These are phyloP conservation scores for Chauna torquata DNA, from an alignment of 2,113 vertebrate species.

Conservation along the genomic window DNA sequence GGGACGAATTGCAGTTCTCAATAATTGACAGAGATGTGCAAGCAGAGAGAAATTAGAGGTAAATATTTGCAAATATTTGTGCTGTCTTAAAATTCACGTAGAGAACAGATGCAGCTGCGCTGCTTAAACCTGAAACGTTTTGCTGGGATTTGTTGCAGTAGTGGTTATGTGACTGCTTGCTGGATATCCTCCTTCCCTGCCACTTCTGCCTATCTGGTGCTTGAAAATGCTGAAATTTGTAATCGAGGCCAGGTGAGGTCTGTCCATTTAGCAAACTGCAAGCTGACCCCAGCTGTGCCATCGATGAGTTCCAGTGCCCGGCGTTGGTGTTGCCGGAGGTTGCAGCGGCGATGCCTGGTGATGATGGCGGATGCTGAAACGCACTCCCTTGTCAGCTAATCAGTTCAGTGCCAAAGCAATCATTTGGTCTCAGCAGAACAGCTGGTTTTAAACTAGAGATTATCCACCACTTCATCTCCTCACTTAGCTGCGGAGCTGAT, in stretches of 20 bases:
- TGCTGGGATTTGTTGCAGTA: background rate
- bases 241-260: slow-evolving; percentile 57
- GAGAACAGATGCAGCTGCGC: background rate
- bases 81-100: background rate
- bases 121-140: background rate
- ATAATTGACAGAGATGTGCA: background rate
- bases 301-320: slow-evolving; percentile 41
- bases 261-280: background rate
- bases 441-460: slow-evolving; percentile 46
- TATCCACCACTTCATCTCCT: slow-evolving; percentile 57
- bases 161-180: background rate
- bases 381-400: slow-evolving; percentile 11
- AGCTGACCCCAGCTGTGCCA: slow-evolving; percentile 25
- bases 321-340: background rate
- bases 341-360: background rate
- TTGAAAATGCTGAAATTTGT: slow-evolving; percentile 16
- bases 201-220: background rate
- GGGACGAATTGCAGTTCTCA: background rate
- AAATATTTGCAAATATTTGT: background rate
- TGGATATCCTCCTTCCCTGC: background rate
- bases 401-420: slow-evolving; percentile 27
- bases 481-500: slow-evolving; percentile 7
- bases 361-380: background rate
- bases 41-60: background rate
- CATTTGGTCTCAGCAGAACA: slow-evolving; percentile 44